Percentiles rank a stretch among this genome's conserved stretches.
These are phyloP conservation scores for Drosophila funebris DNA, from an alignment of 1,140 invertebrate genomes.

Conservation along the genomic window DNA sequence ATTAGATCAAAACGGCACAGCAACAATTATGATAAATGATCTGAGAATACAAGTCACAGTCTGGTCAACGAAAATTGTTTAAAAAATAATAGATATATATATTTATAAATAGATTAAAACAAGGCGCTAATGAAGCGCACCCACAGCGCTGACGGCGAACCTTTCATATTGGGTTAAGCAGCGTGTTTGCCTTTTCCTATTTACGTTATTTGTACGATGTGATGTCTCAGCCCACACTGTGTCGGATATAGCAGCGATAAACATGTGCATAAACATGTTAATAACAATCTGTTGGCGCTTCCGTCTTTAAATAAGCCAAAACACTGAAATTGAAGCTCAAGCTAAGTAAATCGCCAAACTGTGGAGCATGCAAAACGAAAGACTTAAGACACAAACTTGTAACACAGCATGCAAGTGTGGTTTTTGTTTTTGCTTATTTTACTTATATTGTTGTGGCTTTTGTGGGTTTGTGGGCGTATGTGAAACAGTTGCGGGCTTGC, in stretches of 20 bases:
- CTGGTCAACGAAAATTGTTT: constrained; percentile 5
- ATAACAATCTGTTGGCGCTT: constrained; percentile 40
- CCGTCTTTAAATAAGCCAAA: constrained; percentile 40
- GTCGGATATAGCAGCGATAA: constrained; percentile 2
- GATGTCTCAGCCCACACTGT: constrained; percentile 14
- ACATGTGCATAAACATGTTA: constrained; percentile 44
- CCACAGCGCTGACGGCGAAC: constrained; percentile 26
- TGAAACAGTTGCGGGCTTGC: constrained; percentile 7
- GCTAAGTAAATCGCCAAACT: constrained; percentile 17
- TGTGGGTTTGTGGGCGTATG: constrained; percentile 37
- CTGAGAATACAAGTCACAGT: constrained; percentile 31
- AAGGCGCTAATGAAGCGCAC: constrained; percentile 43
- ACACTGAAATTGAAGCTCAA: constrained; percentile 8
- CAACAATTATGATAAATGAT: constrained; percentile 65
- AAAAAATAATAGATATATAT: too few species aligned
- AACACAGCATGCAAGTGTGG: constrained; percentile 21
- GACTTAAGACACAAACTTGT: constrained; percentile 47
- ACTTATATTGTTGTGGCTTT: constrained; percentile 12
- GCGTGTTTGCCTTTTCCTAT: constrained; percentile 28
- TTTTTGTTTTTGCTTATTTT: constrained; percentile 3
- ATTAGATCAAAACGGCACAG: constrained; percentile 29
- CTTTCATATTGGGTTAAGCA: constrained; percentile 28
- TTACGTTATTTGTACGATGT: neutral
- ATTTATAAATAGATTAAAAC: constrained; percentile 12
- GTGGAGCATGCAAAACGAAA: constrained; percentile 46